Evolutionary conservation across 2,797 vertebrate genomes (phyloP), one percentile per base, ranked within the genome.

Genomic region (Channa striata): DNA sequence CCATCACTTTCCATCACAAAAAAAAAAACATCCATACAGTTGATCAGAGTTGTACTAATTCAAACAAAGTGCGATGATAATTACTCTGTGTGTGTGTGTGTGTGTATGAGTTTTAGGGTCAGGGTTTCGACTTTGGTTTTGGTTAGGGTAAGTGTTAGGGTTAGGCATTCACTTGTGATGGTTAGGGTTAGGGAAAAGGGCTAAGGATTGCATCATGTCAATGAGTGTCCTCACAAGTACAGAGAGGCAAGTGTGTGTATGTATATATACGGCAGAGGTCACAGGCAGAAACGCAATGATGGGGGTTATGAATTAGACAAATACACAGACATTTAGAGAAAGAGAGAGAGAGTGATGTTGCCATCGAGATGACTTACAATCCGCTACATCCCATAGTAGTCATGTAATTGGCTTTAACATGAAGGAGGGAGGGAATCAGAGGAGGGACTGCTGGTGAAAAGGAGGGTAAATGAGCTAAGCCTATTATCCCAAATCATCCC

Each of bases 291-390:
- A 84, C 69, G 64, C 83, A 75, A 78, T 56, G 71, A 86, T 21
- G 67, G 50, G 74, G 43, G 80, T 52, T n/a, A 78, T 88, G 89
- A 91, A 68, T 82, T 83, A 76, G 80, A 80, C 57, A 57, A 81
- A 86, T 70, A 62, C 50, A 53, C 44, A 66, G 47, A 80, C 77
- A 76, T 72, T 70, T 51, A 77, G 59, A 81, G 61, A 58, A 67
- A 36, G 59, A 68, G 69, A 81, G 70, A 63, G 68, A 39, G 76
- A 49, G 69, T 42, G 8, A 53, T 4, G 80, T 93, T 91, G 74
- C 89, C 84, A 92, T 91, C 83, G 91, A 56, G 82, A 93, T 84
- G 87, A 78, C 87, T 82, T 74, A 83, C 89, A 80, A 77, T 81
- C 80, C 51, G 82, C 75, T 68, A 58, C 81, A 83, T 88, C 87